Evolutionary conservation across 2,888 invertebrate species (phyloP), one percentile per base, ranked within the genome.

Genomic region (Trachelus iudaicus): DNA sequence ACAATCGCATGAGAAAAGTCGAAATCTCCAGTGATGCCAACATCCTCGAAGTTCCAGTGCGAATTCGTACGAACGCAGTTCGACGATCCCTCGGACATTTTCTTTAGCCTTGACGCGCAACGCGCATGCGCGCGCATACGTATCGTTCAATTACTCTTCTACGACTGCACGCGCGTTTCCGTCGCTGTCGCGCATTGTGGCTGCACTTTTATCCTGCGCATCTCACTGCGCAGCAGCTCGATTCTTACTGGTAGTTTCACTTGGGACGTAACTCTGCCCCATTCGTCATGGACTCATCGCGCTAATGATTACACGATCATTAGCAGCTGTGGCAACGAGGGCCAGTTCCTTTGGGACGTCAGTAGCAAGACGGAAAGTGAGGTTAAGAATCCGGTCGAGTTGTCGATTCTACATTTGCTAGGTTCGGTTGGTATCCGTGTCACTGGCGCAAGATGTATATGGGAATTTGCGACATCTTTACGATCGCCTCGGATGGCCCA

Each of bases 401-500:
- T 23, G 71, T 71, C 71, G 34, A 71, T 71, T 71, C 71, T 56
- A 9, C 9, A 11, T 23, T 23, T 71, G 71, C 30, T 9, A 71
- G 71, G 30, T 71, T 71, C 31, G 34, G 71, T 71, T 71, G 71
- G 71, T 34, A 71, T 71, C 30, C 71, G 71, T 71, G 71, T 34
- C 71, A n/a, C 12, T 71, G 31, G 31, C 71, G 71, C 71, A 71
- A 30, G 30, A 30, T 71, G 15, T 13, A 33, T 30, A 13, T 35
- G 35, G 13, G 9, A 3, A 30, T 34, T 71, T 71, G 71, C 71
- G 30, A 71, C 71, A 71, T 56, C 23, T 56, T 56, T 23, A 56
- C 23, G 56, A 23, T 56, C 56, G 56, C 56, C 56, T 9, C 56
- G 2, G 23, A 9, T 56, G 56, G 9, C 56, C 6, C 56, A 23